Evolutionary conservation across 2,888 invertebrate genomes (phyloP).

Genomic region (Cerceris rybyensis): DNA sequence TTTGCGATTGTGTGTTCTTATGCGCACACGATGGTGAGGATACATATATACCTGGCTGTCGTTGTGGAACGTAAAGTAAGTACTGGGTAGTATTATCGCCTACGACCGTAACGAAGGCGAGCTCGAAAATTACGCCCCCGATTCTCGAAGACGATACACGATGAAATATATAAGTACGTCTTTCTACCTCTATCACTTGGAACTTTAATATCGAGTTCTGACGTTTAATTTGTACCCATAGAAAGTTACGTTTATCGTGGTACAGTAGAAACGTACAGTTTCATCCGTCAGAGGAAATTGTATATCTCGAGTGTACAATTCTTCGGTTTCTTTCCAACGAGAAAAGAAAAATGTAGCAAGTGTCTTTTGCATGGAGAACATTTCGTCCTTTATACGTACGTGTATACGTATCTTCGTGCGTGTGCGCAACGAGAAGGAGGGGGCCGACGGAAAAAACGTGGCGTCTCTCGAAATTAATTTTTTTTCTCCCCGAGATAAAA

Average conservation of each 20-base stretch:
- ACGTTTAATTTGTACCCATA: no score
- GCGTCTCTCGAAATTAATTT: constrained; percentile 76
- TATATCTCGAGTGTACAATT: background rate
- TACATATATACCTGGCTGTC: constrained; percentile 15
- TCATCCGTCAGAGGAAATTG: background rate
- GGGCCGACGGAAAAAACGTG: constrained; percentile 54
- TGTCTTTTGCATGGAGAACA: background rate
- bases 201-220: background rate
- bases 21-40: constrained; percentile 2
- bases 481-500: constrained; percentile 73
- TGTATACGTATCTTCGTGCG: constrained; percentile 5
- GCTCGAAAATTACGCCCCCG: constrained; percentile 58
- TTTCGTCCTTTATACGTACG: background rate
- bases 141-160: constrained; percentile 50
- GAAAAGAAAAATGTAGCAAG: background rate
- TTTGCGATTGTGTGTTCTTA: background rate
- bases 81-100: constrained; percentile 59
- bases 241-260: no score
- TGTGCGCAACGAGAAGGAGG: constrained; percentile 32
- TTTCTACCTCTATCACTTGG: background rate
- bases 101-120: constrained; percentile 63
- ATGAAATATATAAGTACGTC: constrained; percentile 37
- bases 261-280: background rate
- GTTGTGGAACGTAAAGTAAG: constrained; percentile 38
- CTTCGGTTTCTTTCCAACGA: background rate